Conservation (phyloP, 1,140 invertebrate species). For the Papilio aristodemus region DNA sequence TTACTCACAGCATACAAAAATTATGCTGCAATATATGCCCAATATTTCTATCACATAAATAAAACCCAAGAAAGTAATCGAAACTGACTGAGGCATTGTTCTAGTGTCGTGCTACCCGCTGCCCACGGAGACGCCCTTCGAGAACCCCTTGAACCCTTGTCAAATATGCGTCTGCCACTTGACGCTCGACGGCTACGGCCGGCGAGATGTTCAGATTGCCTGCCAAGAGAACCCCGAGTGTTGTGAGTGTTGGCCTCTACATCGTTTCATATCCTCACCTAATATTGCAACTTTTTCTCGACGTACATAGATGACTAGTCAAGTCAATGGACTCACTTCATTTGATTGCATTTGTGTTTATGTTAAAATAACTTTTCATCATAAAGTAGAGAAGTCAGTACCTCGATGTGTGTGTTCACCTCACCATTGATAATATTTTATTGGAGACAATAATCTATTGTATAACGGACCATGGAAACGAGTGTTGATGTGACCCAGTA, state of each 20-base stretch:
- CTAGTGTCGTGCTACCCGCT: constrained; percentile 59
- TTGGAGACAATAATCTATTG: no score
- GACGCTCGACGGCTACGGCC: constrained; percentile 41
- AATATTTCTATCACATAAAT: background rate
- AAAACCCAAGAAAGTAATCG: background rate
- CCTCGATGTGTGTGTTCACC: no score
- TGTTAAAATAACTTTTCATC: no score
- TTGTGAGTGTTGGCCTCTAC: constrained; percentile 40
- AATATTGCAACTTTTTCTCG: background rate
- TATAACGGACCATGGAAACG: no score
- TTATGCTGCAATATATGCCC: no score
- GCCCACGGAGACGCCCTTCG: constrained; percentile 54
- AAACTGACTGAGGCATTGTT: background rate
- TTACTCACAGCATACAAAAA: background rate
- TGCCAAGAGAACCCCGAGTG: constrained; percentile 50
- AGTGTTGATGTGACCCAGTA: no score
- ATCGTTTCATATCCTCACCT: background rate
- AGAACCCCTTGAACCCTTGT: constrained; percentile 66
- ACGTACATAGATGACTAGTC: background rate
- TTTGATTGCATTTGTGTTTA: no score
- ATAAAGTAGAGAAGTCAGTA: no score
- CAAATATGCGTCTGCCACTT: constrained; percentile 59
- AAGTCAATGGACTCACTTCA: no score
- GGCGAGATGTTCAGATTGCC: constrained; percentile 45
- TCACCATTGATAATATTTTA: no score